Base-by-base conservation (phyloP, 2,888 invertebrate genomes). In the Agrochola lota region DNA sequence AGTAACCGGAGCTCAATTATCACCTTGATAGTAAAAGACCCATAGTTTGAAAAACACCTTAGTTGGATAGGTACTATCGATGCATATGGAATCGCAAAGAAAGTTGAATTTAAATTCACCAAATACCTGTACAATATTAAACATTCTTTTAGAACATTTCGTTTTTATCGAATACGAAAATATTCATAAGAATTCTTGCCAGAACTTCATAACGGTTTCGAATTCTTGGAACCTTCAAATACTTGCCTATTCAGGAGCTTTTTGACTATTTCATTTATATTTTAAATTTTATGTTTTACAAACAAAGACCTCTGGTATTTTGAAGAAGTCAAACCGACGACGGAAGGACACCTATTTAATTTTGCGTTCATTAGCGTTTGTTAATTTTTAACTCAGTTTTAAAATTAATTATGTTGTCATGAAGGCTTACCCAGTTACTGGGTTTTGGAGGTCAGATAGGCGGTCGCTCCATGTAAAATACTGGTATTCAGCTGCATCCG, bases 71-170 rank as follows among this genome's bases (percentile, higher is more conserved):
- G 11, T 59, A 43, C 43, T 46, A 12, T 40, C 9, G 3, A 81
- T 35, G n/a, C 30, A 57, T 57, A 57, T 1, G 17, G 23, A 23
- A 35, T n/a, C 57, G 35, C 23, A 77, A 66, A 79, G 23, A 23
- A 23, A 59, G 9, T 59, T 43, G 35, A 78, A 73, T 84, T 84
- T 60, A 79, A 81, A 69, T 72, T 60, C 66, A 74, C 67, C 43
- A 81, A 81, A 74, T 81, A 71, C 57, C 55, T 67, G 59, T 12
- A 43, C 46, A 76, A 63, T 81, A 82, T 82, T 82, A 71, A 80
- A 81, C 17, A 85, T 82, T 82, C 74, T 85, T 81, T 40, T n/a
- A 52, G 70, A 80, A 85, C 67, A 82, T 74, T 81, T 84, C 85
- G 72, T 60, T 85, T 84, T 60, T 43, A 62, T 60, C 55, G 64